Conservation (phyloP, 2,888 invertebrate species). For the Amblyjoppa proteus region DNA sequence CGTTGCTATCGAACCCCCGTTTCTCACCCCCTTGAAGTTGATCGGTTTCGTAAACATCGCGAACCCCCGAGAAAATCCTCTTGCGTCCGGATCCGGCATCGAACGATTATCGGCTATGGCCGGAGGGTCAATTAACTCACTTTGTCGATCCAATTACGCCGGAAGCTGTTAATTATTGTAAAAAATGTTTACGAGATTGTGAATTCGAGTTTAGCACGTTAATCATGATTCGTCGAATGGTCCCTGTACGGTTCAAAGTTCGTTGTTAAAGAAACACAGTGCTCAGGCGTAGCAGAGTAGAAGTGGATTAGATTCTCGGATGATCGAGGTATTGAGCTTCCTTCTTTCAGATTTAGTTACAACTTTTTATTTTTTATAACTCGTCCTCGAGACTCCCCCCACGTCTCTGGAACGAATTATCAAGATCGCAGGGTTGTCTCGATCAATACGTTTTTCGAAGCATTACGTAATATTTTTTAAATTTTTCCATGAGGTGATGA, state of each 20-base stretch:
- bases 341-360: not conserved
- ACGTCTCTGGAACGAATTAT: not conserved
- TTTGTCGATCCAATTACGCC: not conserved
- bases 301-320: not conserved
- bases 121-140: not conserved
- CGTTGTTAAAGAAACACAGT: slow-evolving; percentile 2
- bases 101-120: not conserved
- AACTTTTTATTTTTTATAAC: not conserved
- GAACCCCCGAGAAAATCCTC: slow-evolving; percentile 29
- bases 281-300: not conserved
- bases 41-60: slow-evolving; percentile 63
- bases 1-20: slow-evolving; percentile 44
- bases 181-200: not conserved
- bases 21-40: slow-evolving; percentile 36
- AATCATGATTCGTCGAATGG: slow-evolving; percentile 2
- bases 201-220: not conserved
- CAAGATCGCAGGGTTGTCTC: not conserved
- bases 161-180: not conserved
- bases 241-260: slow-evolving; percentile 1
- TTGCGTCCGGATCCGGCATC: not conserved
- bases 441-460: not conserved
- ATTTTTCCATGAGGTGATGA: not conserved
- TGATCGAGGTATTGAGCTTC: not conserved
- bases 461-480: not conserved
- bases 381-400: not conserved